These are phyloP conservation scores for Ctenomys sociabilis DNA, from an alignment of 2,113 vertebrate genomes.

Conservation along the genomic window DNA sequence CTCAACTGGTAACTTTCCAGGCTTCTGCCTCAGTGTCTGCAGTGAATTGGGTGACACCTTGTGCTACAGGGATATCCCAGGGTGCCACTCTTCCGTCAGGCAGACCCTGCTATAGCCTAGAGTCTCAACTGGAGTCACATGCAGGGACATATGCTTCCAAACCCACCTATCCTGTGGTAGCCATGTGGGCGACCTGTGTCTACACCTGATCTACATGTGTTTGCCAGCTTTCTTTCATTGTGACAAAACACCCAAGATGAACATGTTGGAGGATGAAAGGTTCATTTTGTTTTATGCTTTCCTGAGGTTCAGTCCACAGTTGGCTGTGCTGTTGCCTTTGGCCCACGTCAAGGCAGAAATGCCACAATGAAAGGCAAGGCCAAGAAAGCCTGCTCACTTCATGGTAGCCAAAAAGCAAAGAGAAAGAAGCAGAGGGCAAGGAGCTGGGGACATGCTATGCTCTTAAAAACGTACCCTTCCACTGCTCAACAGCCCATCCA, in stretches of 20 bases:
- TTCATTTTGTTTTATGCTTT: background rate
- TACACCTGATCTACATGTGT: background rate
- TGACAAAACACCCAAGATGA: background rate
- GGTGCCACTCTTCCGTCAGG: accelerated
- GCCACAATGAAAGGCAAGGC: background rate
- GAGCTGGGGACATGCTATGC: background rate
- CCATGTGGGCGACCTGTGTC: background rate
- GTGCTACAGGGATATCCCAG: background rate
- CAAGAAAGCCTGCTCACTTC: background rate
- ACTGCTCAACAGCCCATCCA: background rate
- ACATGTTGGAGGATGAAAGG: background rate
- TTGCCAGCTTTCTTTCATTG: background rate
- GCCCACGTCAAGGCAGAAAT: background rate
- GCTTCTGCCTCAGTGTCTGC: background rate
- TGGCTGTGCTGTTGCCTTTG: background rate
- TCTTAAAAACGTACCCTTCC: background rate
- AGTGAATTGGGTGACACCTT: background rate
- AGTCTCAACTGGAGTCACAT: background rate
- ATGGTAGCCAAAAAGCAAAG: background rate
- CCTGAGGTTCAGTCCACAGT: background rate
- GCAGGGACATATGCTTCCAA: accelerated
- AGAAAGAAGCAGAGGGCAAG: background rate
- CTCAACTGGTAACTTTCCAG: background rate
- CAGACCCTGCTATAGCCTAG: background rate
- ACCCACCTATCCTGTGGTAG: accelerated